Base-by-base conservation (phyloP, 2,888 invertebrate species). In the Tortricodes alternella region DNA sequence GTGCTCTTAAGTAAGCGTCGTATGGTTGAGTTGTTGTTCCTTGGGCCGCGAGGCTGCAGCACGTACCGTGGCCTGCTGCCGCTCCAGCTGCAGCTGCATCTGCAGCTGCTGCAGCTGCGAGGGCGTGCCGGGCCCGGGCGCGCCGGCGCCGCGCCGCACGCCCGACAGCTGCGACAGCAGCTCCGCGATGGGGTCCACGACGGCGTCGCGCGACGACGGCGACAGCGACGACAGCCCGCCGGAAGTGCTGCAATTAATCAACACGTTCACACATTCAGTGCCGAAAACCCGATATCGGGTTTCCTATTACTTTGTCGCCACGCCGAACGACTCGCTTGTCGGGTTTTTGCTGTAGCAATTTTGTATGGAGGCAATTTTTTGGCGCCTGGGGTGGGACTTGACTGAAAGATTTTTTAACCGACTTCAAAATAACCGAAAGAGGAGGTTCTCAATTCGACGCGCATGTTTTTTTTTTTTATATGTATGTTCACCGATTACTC, bases 171-270 rank as follows among this genome's bases (percentile, higher is more conserved):
- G 98, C 58, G 98, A 98, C 65, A 99, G 92, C 65, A 99, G 92
- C 92, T 99, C 99, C 63, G 98, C 97, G 76, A 98, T 98, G 59
- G 98, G 98, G 92, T 99, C 99, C 63, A 98, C 98, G 65, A 98
- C 98, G 63, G 96, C 95, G 84, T 98, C 98, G 71, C 98, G 94
- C 74, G 96, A 96, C 74, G 95, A 97, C 67, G 98, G 97, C 71
- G 96, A 96, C 75, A 96, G 89, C 67, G 96, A 95, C 73, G 96
- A 95, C 73, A 97, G 93, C 61, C 96, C 96, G 72, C 95, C 94
- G 69, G 96, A 94, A 69, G 97, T 95, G 92, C 96, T 96, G 90
- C 74, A 85, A 76, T 4, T 7, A 1, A 34, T 19, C 1, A 5
- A 39, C 29, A 50, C 4, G 5, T 19, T 19, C 9, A 11, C 11